Evolutionary conservation across 2,113 vertebrate species (phyloP), one percentile per base, ranked within the genome.

Genomic region (human): DNA sequence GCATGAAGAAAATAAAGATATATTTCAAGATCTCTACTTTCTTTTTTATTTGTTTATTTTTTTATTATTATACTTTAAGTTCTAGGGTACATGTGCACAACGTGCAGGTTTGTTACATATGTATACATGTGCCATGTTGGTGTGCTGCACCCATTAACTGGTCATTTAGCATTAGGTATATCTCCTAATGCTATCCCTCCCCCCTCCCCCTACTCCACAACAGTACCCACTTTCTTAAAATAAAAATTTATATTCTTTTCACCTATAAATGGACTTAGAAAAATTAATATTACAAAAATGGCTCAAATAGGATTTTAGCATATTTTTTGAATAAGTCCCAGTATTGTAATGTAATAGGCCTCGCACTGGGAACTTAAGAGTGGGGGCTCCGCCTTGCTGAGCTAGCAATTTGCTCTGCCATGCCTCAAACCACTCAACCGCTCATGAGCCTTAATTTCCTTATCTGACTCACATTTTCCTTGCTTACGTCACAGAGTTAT

Each of bases 281-380:
- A 96, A 92, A 57, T 68, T 14, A 45, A 3, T 93, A 35, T 90
- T 84, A 88, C n/a, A 68, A 43, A 85, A 59, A 30, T 30, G 18
- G 23, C 35, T 57, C 61, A 89, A 40, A n/a, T 82, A 9, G 9
- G 10, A 35, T 38, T 61, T 88, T 7, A 40, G n/a, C 17, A 50
- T 90, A 43, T 50, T 80, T 92, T 86, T 93, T 43, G 13, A 97
- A 76, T 25, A 96, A 87, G 45, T 50, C 18, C 25, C 64, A 94
- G 35, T 12, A 32, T 66, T 72, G 6, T 64, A 43, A 38, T 32
- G 10, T 89, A 84, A 52, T 8, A 55, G 72, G 18, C 27, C 23
- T 17, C 6, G 18, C 30, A 48, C 25, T 18, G 32, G 20, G 14
- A 38, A 30, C 5, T 61, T 13, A 16, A 66, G 45, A 38, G 22